Percentiles rank a stretch among this genome's conserved stretches.
These are phyloP conservation scores for Brachypteracias leptosomus DNA, from an alignment of 2,113 vertebrate species.

Conservation along the genomic window DNA sequence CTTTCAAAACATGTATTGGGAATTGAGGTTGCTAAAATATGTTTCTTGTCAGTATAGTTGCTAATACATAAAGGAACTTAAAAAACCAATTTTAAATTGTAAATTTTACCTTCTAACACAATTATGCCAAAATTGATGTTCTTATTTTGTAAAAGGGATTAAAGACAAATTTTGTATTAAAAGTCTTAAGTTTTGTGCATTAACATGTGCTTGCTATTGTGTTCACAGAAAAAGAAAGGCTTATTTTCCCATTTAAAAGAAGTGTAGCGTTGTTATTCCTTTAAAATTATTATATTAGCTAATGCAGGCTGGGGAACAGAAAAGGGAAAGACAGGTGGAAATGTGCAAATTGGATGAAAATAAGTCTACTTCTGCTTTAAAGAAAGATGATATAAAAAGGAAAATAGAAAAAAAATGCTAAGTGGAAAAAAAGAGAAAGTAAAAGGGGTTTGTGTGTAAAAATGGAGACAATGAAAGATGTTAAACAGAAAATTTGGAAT, in stretches of 20 bases:
- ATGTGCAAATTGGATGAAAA: background rate
- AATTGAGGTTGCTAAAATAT: background rate
- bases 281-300: background rate
- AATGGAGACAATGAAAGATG: background rate
- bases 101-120: background rate
- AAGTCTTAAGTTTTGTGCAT: background rate
- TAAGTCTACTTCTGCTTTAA: background rate
- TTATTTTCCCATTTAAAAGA: background rate
- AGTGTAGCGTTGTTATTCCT: background rate
- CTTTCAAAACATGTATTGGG: background rate
- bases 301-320: background rate
- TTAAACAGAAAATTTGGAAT: background rate
- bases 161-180: background rate
- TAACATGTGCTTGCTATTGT: background rate
- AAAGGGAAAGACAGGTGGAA: background rate
- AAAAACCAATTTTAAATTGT: background rate
- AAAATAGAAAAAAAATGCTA: background rate
- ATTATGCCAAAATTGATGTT: background rate
- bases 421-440: background rate
- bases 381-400: background rate
- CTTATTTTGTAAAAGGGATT: background rate
- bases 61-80: background rate
- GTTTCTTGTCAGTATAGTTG: background rate
- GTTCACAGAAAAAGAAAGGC: background rate
- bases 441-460: background rate